Evolutionary conservation across 2,113 vertebrate genomes (phyloP), one percentile per base, ranked within the genome.

Genomic region (Catharus minimus): DNA sequence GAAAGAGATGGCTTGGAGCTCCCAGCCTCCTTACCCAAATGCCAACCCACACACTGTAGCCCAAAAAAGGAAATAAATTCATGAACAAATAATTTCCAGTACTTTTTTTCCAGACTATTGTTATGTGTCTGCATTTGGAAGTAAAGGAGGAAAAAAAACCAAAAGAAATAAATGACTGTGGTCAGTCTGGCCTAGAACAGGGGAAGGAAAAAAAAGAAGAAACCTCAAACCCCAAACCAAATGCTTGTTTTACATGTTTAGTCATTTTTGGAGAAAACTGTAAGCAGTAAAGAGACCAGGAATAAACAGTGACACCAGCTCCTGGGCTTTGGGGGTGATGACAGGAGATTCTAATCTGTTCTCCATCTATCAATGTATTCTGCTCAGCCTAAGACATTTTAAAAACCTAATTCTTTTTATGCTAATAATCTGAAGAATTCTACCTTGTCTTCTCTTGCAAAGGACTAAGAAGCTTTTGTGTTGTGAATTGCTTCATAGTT

Each of bases 21-120:
- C 27, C 36, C 58, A 90, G 58, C 22, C 55, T 90, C 41, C 44
- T 90, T 58, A 84, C 8, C 46, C 71, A 39, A 89, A 87, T 28
- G 71, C 77, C 89, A 75, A 82, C 47, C 23, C 30, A 1, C 16
- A 84, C 52, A 74, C 18, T 73, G 13, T 53, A 94, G 82, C 71
- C 92, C 95, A 95, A 95, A 95, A 92, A 95, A 93, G 95, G 93
- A 95, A 95, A 84, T 56, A 95, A 82, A 88, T 93, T 92, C 77
- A 87, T 18, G 50, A 89, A 58, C 83, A 90, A 92, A 92, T 90
- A 0, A 15, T 66, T 95, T 86, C 92, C 89, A 90, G 47, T 64
- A 74, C 33, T 91, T 71, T 66, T 82, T 53, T 93, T 64, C 28
- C 58, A 96, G 56, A n/a, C 93, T 91, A 94, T 96, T 95, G 95